Evolutionary conservation across 1,140 invertebrate genomes (phyloP).

Genomic region (Hesperophylax magnus): DNA sequence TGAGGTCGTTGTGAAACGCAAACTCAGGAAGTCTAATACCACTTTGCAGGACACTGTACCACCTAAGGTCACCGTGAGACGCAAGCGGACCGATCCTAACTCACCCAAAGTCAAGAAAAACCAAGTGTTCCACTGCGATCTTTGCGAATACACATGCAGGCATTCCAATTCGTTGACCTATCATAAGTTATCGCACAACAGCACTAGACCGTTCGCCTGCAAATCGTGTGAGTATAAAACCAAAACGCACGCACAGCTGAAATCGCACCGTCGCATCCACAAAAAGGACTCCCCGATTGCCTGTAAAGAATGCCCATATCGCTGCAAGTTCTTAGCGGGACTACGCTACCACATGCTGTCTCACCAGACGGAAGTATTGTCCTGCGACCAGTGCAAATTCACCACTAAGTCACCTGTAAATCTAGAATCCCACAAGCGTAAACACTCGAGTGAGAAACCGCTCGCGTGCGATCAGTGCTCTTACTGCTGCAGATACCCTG

Average conservation of each 20-base stretch:
- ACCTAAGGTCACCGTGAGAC: too few relatives aligned
- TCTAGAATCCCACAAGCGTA: conserved; percentile 4
- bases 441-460: conserved; percentile 5
- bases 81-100: too few relatives aligned
- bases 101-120: background rate
- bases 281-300: background rate
- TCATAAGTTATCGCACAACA: conserved; percentile 7
- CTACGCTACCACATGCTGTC: conserved; percentile 6
- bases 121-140: background rate
- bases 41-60: too few relatives aligned
- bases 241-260: conserved; percentile 7
- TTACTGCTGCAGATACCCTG: conserved; percentile 22
- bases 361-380: background rate
- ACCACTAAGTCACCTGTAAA: background rate
- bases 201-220: background rate
- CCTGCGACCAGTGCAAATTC: conserved; percentile 16
- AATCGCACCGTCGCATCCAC: conserved; percentile 8
- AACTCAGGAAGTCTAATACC: too few relatives aligned
- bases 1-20: too few relatives aligned
- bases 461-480: background rate
- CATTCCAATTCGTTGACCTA: background rate
- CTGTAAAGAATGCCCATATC: background rate
- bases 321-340: conserved; percentile 4
- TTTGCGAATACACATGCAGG: background rate
- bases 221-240: background rate